phyloP scores from a whole-genome alignment of 2,113 vertebrate genomes.

The Acinonyx jubatus region DNA sequence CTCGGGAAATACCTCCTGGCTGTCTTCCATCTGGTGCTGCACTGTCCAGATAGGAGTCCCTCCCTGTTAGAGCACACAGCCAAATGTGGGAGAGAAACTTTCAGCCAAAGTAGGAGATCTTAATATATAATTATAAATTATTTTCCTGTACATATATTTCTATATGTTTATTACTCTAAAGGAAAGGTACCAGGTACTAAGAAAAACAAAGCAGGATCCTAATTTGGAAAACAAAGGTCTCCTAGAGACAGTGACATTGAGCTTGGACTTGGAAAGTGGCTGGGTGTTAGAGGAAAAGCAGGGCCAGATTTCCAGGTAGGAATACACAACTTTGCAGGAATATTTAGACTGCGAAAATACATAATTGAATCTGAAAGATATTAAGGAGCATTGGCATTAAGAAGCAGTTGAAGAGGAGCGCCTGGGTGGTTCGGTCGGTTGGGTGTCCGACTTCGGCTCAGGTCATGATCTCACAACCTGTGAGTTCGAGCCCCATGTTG shows the following conservation, averaged over 20 bases:
- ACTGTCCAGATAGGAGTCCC: background rate
- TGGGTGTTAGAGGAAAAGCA: background rate
- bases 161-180: background rate
- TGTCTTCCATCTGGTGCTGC: background rate
- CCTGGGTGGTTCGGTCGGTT: no score
- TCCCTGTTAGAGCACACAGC: fast-evolving
- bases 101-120: background rate
- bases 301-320: background rate
- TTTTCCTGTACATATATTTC: background rate
- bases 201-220: background rate
- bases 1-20: background rate
- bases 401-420: background rate
- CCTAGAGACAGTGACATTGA: background rate
- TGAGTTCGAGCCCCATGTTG: no score
- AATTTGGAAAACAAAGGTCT: background rate
- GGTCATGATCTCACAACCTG: no score
- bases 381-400: background rate
- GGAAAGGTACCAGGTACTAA: background rate
- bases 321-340: background rate
- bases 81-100: background rate
- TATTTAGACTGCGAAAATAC: background rate
- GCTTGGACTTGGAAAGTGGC: background rate
- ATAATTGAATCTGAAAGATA: background rate
- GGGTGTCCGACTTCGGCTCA: no score
- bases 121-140: background rate